Base-by-base conservation (phyloP, 2,113 vertebrate genomes). In the Prunella himalayana region DNA sequence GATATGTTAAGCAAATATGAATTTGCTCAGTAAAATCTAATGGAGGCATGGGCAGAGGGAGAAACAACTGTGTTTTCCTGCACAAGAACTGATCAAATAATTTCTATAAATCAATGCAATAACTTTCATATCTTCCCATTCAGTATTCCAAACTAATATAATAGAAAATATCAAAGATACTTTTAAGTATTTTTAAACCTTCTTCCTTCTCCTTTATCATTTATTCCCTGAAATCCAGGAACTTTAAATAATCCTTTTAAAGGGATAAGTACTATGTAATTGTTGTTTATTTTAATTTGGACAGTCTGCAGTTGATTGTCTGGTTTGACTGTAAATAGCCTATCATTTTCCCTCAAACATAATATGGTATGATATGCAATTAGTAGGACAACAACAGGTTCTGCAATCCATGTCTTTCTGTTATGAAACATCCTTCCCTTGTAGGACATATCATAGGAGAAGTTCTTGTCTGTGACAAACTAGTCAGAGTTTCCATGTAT, bases 11-110 rank as follows among this genome's bases (percentile, higher is more conserved):
- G 70, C 59, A 95, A 97, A 94, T 85, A 88, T 0, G 4, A 82
- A 69, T 91, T 88, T 94, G 23, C 80, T 44, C 51, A 76, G 65
- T 75, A 86, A 94, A 84, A 93, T 69, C 49, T 90, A 88, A 88
- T 47, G 41, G 76, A 86, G 30, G 9, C 18, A 60, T 15, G 37
- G 23, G 25, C 53, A 89, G 30, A 86, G 17, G 10, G 33, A 88
- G 53, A 70, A 73, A 65, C 37, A 28, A 13, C 23, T 61, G 7
- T 81, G 37, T 72, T 87, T 94, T 71, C 39, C 37, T 4, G 13
- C 28, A 51, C 9, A 79, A 78, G 10, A 25, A 54, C 37, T 0
- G 5, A 70, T 88, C 33, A 88, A 51, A 49, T 78, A n/a, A 68
- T 88, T 92, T 71, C 53, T 78, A 49, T 19, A 64, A 86, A 86